Conservation (phyloP, 2,888 invertebrate genomes). For the Silvanus unidentatus region DNA sequence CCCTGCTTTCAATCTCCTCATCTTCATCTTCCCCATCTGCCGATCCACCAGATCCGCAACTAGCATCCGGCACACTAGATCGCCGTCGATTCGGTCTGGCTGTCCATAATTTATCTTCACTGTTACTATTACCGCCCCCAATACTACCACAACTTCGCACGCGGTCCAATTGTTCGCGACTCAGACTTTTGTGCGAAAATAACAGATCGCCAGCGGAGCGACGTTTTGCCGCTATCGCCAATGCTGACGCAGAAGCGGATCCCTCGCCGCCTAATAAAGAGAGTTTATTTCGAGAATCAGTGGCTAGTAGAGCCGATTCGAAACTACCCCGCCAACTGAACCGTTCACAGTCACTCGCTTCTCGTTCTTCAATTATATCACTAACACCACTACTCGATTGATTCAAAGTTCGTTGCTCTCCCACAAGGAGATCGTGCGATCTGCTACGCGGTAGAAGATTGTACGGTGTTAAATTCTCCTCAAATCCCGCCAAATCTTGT, state of each 20-base stretch:
- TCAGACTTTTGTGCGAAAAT: conserved; percentile 73
- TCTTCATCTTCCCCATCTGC: conserved; percentile 50
- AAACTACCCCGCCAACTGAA: conserved; percentile 91
- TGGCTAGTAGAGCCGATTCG: conserved; percentile 83
- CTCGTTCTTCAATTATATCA: conserved; percentile 58
- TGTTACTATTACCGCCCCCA: conserved; percentile 62
- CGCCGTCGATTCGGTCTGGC: conserved; percentile 43
- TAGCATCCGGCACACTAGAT: conserved; percentile 56
- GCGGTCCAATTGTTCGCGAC: conserved; percentile 66
- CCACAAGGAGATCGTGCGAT: conserved; percentile 73
- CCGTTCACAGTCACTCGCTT: conserved; percentile 81
- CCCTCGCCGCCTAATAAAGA: conserved; percentile 58
- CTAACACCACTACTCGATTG: conserved; percentile 50
- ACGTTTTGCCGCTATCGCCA: conserved; percentile 67
- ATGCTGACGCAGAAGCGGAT: conserved; percentile 59
- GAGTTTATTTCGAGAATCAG: conserved; percentile 76
- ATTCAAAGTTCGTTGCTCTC: conserved; percentile 50
- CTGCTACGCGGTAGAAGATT: conserved; percentile 67
- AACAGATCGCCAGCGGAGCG: conserved; percentile 78
- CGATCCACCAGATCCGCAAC: conserved; percentile 47
- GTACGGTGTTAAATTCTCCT: conserved; percentile 47
- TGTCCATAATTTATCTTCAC: conserved; percentile 47
- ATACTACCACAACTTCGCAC: conserved; percentile 80
- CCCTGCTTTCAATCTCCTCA: conserved; percentile 44
- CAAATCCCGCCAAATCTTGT: conserved; percentile 40